Base-by-base conservation (phyloP, 2,888 invertebrate genomes). In the Apantesis nais region DNA sequence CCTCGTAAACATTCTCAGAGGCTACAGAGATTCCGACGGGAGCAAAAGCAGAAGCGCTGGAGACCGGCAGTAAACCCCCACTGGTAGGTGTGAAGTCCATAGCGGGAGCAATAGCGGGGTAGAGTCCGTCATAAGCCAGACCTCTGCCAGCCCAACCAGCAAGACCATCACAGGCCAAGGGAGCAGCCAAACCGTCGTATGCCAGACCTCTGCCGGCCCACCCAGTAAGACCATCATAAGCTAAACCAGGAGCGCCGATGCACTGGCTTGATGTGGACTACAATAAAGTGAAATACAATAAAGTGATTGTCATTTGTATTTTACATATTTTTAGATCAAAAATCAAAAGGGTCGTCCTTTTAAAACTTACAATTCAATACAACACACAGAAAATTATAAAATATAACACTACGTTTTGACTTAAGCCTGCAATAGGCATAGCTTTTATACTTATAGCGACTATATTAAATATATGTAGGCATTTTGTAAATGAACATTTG, bases 1-100 rank as follows among this genome's bases (percentile, higher is more conserved):
- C 82, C 34, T 81, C 81, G 25, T 70, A 73, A 2, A 73, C 52
- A 22, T 82, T 82, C 4, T 82, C 83, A 16, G 82, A 82, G 8
- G 65, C 64, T 7, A 82, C 78, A 12, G 72, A 55, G n/a, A 78
- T 62, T 25, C 91, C 90, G 19, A 81, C 79, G 12, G 89, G 89
- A 3, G 86, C 75, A 19, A 86, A 76, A n/a, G 70, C 64, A 48
- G 71, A 70, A 19, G 62, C 66, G 31, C 76, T 72, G n/a, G 67
- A 48, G 34, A 74, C 71, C n/a, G 79, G 79, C 29, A 75, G 68
- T 68, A 75, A 68, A 37, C 75, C 77, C 58, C 68, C 48, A 11
- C 81, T 22, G 25, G 48, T 62, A 61, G 12, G 61, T 25, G 44
- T 41, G 44, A 16, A 25, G n/a, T 58, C 72, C 71, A 78, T 62